A percentile compares a stretch with the other conserved stretches of the same genome.
Evolutionary conservation across 2,888 invertebrate species (phyloP).

Genomic region (Diarsia dahlii): DNA sequence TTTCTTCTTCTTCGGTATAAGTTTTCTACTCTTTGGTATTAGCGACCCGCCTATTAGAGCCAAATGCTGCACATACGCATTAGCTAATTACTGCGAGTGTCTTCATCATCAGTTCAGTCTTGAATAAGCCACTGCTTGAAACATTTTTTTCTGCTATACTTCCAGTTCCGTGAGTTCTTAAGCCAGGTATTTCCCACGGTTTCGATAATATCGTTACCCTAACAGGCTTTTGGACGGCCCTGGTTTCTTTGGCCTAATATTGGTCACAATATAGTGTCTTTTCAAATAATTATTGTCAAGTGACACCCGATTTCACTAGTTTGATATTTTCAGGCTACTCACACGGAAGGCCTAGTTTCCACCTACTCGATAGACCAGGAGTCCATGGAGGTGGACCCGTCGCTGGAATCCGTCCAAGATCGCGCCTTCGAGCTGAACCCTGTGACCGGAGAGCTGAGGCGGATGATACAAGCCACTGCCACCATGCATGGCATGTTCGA

Average conservation of each 20-base stretch:
- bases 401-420: slow-evolving; percentile 80
- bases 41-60: neutral
- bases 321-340: slow-evolving; percentile 87
- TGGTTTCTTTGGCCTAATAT: neutral
- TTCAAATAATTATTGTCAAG: neutral
- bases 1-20: neutral
- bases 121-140: neutral
- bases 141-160: neutral
- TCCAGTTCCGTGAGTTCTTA: neutral
- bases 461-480: slow-evolving; percentile 88
- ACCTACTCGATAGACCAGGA: slow-evolving; percentile 81
- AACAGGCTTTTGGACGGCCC: neutral
- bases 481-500: slow-evolving; percentile 92
- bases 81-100: neutral
- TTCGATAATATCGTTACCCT: neutral
- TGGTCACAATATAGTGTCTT: neutral
- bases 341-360: slow-evolving; percentile 87
- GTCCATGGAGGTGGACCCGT: slow-evolving; percentile 83
- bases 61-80: neutral
- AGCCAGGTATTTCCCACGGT: neutral
- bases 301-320: neutral
- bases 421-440: slow-evolving; percentile 83
- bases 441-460: slow-evolving; percentile 84
- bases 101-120: neutral
- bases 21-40: neutral